Base-by-base conservation (phyloP, 2,888 invertebrate genomes). In the Acronicta psi region DNA sequence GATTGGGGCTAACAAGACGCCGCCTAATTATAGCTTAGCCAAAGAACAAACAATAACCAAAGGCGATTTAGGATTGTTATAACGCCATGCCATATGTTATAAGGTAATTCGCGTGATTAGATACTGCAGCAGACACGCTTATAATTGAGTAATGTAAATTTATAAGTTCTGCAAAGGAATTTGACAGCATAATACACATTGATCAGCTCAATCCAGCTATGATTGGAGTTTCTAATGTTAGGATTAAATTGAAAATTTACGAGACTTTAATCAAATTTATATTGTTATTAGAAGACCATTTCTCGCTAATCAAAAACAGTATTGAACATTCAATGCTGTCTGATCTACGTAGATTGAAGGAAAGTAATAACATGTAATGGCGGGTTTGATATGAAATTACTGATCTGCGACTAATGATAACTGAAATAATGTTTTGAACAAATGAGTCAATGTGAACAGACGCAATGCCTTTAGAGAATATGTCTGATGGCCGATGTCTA, bases 21-120 rank as follows among this genome's bases (percentile, higher is more conserved):
- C 88, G 88, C 88, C 89, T 93, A 92, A 94, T 93, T 92, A 94
- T 90, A 92, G 84, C 83, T 82, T 84, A 82, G 81, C 18, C 29
- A 76, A 84, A 90, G 89, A 93, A 91, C 92, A 94, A 94, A 94
- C 91, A 93, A 88, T 86, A 73, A 76, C 80, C 82, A 73, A 81
- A 84, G 82, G 79, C 81, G 81, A 83, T 86, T 84, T 83, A 69
- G 70, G 71, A 80, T 85, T 74, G 81, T 87, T 87, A 82, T 81
- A 83, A 82, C 87, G 82, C 89, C 92, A 91, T 89, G 82, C 89
- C 92, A 91, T 89, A 86, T 92, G 92, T 84, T 83, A 75, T 79
- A 17, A 52, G 29, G 50, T 56, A 55, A 75, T 74, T 69, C 57
- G 67, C 57, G 47, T 66, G 56, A 66, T 73, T 63, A 59, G 59